Evolutionary conservation across 2,113 vertebrate genomes (phyloP), one percentile per base, ranked within the genome.

Genomic region (Nerophis lumbriciformis): DNA sequence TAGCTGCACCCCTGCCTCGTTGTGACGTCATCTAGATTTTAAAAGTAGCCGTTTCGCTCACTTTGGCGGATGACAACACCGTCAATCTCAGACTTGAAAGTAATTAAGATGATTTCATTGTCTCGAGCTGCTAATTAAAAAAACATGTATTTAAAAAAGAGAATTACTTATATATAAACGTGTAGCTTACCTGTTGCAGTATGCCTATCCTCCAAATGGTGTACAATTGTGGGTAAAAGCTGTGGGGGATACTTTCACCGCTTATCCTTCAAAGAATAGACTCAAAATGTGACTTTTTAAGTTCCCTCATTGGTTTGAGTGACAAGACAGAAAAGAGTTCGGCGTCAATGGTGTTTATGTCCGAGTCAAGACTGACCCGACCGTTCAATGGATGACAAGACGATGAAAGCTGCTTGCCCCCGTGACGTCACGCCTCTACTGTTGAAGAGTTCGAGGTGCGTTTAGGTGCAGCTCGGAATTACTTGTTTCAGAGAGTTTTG

Each of bases 351-450:
- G 28, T 47, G 49, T 65, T 39, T 60, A 51, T 45, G 42, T 45
- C n/a, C 21, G 36, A 45, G 42, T 45, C 28, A 37, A 63, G 37
- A 65, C 38, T 63, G 64, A 65, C 48, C 63, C 47, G 44, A 61
- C 38, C 37, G 48, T 37, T 57, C 16, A 44, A 8, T 5, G 19
- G 28, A 11, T 44, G 60, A 62, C 66, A 47, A 9, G 16, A 42
- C 39, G 39, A 42, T 42, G 6, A 42, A 9, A 45, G 10, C 42
- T 12, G 10, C 11, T 45, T 11, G 66, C 65, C 2, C 63, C 2
- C 16, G 47, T 89, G 87, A 90, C 89, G 87, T 90, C 88, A 88
- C 42, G 12, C 59, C 8, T 1, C 1, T 39, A 12, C 61, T 1
- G 51, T 11, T 10, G 3, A 8, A 48, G 52, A 1, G 13, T 2